Evolutionary conservation across 1,140 invertebrate genomes (phyloP).

Genomic region (Anastrepha ludens): DNA sequence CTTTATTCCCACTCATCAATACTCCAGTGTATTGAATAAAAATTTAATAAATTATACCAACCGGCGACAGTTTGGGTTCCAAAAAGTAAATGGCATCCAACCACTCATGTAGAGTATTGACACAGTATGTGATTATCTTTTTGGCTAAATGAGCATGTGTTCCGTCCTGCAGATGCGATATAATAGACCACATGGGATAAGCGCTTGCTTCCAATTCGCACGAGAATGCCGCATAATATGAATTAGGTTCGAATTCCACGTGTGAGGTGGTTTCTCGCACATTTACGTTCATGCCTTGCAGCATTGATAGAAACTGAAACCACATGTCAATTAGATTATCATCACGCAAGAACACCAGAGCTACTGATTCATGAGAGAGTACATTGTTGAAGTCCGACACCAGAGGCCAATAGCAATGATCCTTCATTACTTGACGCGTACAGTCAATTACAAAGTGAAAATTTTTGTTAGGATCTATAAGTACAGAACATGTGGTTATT

Average conservation of each 20-base stretch:
- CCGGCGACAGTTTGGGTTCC: slow-evolving; percentile 79
- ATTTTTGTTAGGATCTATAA: slow-evolving; percentile 84
- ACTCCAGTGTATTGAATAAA: background rate
- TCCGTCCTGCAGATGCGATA: slow-evolving; percentile 87
- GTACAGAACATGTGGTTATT: slow-evolving; percentile 61
- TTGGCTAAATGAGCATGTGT: slow-evolving; percentile 83
- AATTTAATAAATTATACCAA: slow-evolving; percentile 58
- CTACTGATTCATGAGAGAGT: slow-evolving; percentile 93
- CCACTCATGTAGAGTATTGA: slow-evolving; percentile 88
- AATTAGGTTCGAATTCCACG: slow-evolving; percentile 97
- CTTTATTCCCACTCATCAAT: no score
- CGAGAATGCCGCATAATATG: slow-evolving; percentile 97
- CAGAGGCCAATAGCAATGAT: slow-evolving; percentile 98
- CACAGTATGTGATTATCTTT: slow-evolving; percentile 84
- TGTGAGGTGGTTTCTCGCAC: slow-evolving; percentile 90
- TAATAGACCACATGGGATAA: slow-evolving; percentile 97
- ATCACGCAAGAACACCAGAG: slow-evolving; percentile 91
- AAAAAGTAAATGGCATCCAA: slow-evolving; percentile 87
- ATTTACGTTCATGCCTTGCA: slow-evolving; percentile 99
- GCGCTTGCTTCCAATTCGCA: slow-evolving; percentile 97
- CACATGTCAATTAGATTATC: slow-evolving; percentile 92
- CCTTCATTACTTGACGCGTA: slow-evolving; percentile 92
- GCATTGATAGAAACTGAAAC: slow-evolving; percentile 94
- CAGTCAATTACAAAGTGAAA: slow-evolving; percentile 96
- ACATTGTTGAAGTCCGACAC: slow-evolving; percentile 98